Evolutionary conservation across 2,888 invertebrate species (phyloP), one percentile per base, ranked within the genome.

Genomic region (Heliconius sara): DNA sequence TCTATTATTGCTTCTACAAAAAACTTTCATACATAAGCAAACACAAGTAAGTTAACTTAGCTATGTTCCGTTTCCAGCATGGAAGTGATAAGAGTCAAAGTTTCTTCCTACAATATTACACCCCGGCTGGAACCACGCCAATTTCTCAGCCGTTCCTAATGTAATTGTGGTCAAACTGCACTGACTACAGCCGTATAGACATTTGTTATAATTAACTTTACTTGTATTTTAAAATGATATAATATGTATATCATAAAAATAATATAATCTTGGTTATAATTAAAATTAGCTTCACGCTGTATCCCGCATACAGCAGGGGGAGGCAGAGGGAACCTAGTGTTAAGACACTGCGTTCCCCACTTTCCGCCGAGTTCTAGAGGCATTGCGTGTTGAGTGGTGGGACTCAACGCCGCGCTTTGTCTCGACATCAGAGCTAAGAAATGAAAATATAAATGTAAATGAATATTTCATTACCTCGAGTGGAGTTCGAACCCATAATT

Each of bases 31-130:
- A 65, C 16, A 27, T 7, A 6, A 43, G n/a, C 9, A 68, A 12
- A 43, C 27, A 47, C 12, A 52, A 71, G 47, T 71, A 67, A 22
- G 34, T 10, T 67, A 67, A 27, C 19, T 71, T 19, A 19, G 27
- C 13, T 60, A 39, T 19, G 60, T 30, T 30, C 57, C 30, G 34
- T 34, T 60, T 34, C 39, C 16, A 73, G 13, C 34, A 4, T 57
- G 13, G 34, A 60, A 73, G 34, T 73, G 73, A 39, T 57, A 73
- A 75, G 71, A 79, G 79, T 80, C 74, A 79, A 80, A 80, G 80
- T 81, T 79, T 76, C 68, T 71, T 68, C 65, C 67, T 76, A 78
- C 79, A 82, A 81, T 80, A 80, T 80, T 82, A 80, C 75, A 77
- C 76, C 74, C 70, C 76, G 68, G n/a, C 65, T 76, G 79, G 79